phyloP scores from a whole-genome alignment of 2,113 vertebrate species.

The Mugil cephalus region DNA sequence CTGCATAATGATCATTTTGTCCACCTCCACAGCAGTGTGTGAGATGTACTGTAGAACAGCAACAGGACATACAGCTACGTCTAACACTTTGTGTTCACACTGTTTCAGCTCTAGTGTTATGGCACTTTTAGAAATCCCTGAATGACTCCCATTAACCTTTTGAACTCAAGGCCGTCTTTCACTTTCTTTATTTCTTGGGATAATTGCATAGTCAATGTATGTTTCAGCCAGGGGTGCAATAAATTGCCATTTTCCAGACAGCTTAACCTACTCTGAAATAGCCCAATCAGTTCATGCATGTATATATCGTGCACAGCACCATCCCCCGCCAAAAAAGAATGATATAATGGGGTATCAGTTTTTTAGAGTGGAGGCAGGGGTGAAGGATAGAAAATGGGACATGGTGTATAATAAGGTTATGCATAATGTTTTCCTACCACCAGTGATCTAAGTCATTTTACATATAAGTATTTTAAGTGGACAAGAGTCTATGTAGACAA shows the following conservation, averaged over 20 bases:
- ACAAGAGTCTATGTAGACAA: too few species aligned
- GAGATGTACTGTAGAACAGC: not conserved
- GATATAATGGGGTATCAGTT: not conserved
- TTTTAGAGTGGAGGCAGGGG: not conserved
- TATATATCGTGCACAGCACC: not conserved
- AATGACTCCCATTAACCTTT: conserved; percentile 38
- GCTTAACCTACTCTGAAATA: conserved; percentile 18
- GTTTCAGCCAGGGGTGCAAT: conserved; percentile 2
- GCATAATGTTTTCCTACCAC: not conserved
- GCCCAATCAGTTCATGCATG: conserved; percentile 5
- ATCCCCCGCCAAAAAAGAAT: not conserved
- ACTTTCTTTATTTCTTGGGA: conserved; percentile 8
- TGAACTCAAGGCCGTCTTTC: conserved; percentile 26
- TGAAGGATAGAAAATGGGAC: not conserved
- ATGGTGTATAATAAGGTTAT: not conserved
- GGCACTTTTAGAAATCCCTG: conserved; percentile 9
- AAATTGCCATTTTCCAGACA: conserved; percentile 12
- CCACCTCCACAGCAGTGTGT: conserved; percentile 16
- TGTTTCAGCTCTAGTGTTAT: not conserved
- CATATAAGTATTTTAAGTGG: not conserved
- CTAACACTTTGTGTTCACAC: conserved; percentile 14
- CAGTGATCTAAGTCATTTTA: not conserved
- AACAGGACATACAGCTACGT: conserved; percentile 4
- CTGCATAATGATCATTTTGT: conserved; percentile 18
- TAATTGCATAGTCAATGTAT: conserved; percentile 29